Percentiles rank a stretch among this genome's conserved stretches.
Conservation (phyloP, 2,888 invertebrate species). For the Agrotis clavis region DNA sequence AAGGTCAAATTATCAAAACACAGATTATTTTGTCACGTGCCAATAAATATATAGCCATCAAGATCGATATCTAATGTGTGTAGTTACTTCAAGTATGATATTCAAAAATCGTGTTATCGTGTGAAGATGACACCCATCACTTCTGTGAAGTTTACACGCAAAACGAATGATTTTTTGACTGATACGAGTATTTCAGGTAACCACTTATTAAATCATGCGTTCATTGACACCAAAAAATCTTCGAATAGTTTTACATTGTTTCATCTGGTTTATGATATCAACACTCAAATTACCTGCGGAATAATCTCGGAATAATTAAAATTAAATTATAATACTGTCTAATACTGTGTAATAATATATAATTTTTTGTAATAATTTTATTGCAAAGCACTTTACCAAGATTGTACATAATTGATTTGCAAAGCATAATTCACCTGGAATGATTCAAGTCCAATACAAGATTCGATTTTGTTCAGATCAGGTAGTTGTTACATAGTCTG, state of each 20-base stretch:
- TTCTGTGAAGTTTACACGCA: background rate
- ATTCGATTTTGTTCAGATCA: too few relatives aligned
- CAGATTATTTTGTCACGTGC: background rate
- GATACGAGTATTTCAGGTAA: background rate
- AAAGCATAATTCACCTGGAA: too few relatives aligned
- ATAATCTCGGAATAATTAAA: too few relatives aligned
- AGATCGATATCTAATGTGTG: background rate
- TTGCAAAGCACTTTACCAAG: too few relatives aligned
- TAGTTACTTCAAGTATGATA: background rate
- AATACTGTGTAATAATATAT: too few relatives aligned
- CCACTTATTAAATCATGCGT: background rate
- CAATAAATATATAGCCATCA: background rate
- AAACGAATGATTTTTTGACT: background rate
- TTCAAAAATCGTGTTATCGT: background rate
- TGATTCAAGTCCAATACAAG: too few relatives aligned
- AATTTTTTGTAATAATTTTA: too few relatives aligned
- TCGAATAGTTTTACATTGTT: background rate
- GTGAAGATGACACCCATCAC: background rate
- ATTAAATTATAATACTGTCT: too few relatives aligned
- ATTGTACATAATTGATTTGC: too few relatives aligned
- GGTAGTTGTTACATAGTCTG: too few relatives aligned
- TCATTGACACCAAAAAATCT: background rate
- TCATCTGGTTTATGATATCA: too few relatives aligned
- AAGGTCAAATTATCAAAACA: background rate
- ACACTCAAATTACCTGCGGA: too few relatives aligned